Percentiles rank a stretch among this genome's conserved stretches.
phyloP scores from a whole-genome alignment of 2,888 invertebrate genomes.

The Endotricha flammealis region DNA sequence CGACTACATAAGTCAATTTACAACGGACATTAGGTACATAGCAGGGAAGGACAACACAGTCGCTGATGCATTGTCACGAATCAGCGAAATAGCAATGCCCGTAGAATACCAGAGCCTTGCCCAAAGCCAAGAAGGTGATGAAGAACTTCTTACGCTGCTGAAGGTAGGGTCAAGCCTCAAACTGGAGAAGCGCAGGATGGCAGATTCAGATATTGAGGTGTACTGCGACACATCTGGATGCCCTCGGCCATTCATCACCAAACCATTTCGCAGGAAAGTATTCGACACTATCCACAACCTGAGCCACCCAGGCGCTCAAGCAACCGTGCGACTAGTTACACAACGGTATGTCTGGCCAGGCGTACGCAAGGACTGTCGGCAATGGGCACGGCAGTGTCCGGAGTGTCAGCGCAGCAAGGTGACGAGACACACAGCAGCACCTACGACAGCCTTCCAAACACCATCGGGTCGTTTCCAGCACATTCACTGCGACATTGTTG shows the following conservation, averaged over 20 bases:
- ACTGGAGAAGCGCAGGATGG: constrained; percentile 14
- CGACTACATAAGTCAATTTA: too few relatives aligned
- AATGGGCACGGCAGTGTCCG: constrained; percentile 29
- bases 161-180: constrained; percentile 10
- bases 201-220: constrained; percentile 4
- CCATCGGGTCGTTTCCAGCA: constrained; percentile 29
- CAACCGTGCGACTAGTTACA: constrained; percentile 24
- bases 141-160: constrained; percentile 17
- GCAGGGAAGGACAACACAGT: too few relatives aligned
- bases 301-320: constrained; percentile 21
- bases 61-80: constrained; percentile 36
- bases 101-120: constrained; percentile 18
- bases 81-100: constrained; percentile 19
- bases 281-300: constrained; percentile 23
- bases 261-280: constrained; percentile 12
- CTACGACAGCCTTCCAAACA: constrained; percentile 17
- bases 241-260: constrained; percentile 19
- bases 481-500: constrained; percentile 33
- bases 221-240: constrained; percentile 19
- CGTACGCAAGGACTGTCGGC: constrained; percentile 14
- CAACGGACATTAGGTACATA: too few relatives aligned
- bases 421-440: constrained; percentile 12
- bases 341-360: constrained; percentile 31
- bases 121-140: constrained; percentile 15
- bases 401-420: constrained; percentile 40